Base-by-base conservation (phyloP, 2,797 vertebrate genomes). In the Rhabdophis nuchalis region DNA sequence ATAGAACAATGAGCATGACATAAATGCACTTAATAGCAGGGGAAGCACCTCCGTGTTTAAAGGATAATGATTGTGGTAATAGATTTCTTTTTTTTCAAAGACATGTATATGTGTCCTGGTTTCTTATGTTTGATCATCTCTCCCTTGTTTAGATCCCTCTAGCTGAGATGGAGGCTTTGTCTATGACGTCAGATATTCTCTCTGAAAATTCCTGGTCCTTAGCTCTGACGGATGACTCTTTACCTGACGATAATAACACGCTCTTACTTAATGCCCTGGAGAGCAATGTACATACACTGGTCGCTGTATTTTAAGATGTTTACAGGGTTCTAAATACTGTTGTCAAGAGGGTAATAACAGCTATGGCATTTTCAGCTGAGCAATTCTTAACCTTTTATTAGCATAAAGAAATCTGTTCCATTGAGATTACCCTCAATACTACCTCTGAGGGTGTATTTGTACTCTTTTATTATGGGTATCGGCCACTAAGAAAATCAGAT, bases 151-250 rank as follows among this genome's bases (percentile, higher is more conserved):
- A 99, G 99, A 99, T 99, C 97, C 99, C 98, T 98, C 98, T 99
- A 98, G 99, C 99, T 97, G 99, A 99, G 98, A 99, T 99, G 99
- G 99, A 99, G 98, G 99, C 98, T 98, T 97, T 99, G 97, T 99
- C 99, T 99, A 98, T 99, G 99, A 97, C 98, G 98, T 99, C 98
- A 97, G 98, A 98, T 97, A 98, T 98, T 97, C 97, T 98, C 96
- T 98, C 99, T 97, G 99, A 99, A 98, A 99, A 98, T 97, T 99
- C 99, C 98, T 99, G 99, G 98, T 99, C 99, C 98, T 98, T 99
- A 98, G 98, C 98, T 98, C 98, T 99, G 98, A 99, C 97, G 97
- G 99, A 99, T 97, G 99, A 99, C 98, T 98, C 98, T 97, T 98
- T 98, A 97, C 98, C 98, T 95, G 99, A 98, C 95, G 98, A 99